phyloP scores from a whole-genome alignment of 1,140 invertebrate genomes.

The Eubasilissa regina region DNA sequence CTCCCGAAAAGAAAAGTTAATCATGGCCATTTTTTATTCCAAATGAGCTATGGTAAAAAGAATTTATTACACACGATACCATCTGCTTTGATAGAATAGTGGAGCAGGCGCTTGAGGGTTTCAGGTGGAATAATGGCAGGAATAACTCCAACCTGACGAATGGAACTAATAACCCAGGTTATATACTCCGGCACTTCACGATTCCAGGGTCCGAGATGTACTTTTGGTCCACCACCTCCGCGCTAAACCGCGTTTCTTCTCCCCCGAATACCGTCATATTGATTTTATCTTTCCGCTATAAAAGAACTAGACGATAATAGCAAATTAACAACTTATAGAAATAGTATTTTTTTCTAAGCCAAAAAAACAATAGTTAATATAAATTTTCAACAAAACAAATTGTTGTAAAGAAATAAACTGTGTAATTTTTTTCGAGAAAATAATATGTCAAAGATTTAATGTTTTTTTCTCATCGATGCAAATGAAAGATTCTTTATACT shows the following conservation, averaged over 20 bases:
- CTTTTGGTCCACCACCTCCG: not conserved
- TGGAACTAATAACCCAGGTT: not conserved
- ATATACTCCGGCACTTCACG: not conserved
- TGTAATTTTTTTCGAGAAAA: too few relatives aligned
- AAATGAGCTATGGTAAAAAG: conserved; percentile 24
- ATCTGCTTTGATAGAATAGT: conserved; percentile 26
- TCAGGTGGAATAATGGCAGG: not conserved
- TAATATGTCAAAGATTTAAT: too few relatives aligned
- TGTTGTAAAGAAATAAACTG: too few relatives aligned
- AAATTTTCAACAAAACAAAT: too few relatives aligned
- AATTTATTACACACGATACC: conserved; percentile 17
- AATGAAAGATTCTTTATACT: too few relatives aligned
- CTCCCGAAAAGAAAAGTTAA: conserved; percentile 13
- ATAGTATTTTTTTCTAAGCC: not conserved
- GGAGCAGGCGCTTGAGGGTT: not conserved
- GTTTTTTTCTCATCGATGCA: too few relatives aligned
- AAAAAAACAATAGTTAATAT: too few relatives aligned
- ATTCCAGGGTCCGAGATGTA: not conserved
- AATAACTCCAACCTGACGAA: not conserved
- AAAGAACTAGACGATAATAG: not conserved
- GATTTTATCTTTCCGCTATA: not conserved
- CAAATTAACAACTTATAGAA: not conserved
- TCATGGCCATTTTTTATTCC: conserved; percentile 18
- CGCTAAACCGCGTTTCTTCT: too few relatives aligned
- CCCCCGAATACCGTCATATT: too few relatives aligned